Evolutionary conservation across 2,113 vertebrate genomes (phyloP).

Genomic region (Pampusana beccarii): DNA sequence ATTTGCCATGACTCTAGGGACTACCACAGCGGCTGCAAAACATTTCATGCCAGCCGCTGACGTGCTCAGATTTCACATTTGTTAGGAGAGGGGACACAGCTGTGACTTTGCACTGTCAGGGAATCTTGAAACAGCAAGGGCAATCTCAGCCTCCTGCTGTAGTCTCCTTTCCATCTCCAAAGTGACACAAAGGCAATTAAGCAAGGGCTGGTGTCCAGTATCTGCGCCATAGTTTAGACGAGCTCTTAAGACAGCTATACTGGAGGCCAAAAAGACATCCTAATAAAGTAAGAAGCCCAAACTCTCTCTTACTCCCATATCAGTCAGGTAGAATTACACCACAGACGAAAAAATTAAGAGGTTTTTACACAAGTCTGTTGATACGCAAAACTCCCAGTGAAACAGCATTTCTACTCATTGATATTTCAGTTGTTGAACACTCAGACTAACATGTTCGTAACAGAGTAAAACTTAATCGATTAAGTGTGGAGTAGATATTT

Average conservation of each 20-base stretch:
- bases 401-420: not conserved
- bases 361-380: not conserved
- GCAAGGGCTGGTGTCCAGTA: not conserved
- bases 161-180: not conserved
- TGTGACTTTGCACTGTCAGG: conserved; percentile 7
- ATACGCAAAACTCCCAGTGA: not conserved
- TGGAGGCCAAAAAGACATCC: not conserved
- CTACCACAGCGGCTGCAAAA: not conserved
- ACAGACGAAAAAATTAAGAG: not conserved
- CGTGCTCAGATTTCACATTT: not conserved
- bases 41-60: not conserved
- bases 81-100: not conserved
- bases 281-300: not conserved
- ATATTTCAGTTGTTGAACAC: not conserved
- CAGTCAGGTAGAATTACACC: not conserved
- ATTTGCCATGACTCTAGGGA: not conserved
- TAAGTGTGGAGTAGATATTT: not conserved
- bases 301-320: not conserved
- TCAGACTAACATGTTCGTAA: not conserved
- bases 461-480: not conserved
- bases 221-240: not conserved
- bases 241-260: not conserved
- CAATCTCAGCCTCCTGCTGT: not conserved
- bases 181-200: not conserved
- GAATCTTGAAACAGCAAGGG: not conserved